Base-by-base conservation (phyloP, 2,888 invertebrate species). In the Ennomos fuscantarius region DNA sequence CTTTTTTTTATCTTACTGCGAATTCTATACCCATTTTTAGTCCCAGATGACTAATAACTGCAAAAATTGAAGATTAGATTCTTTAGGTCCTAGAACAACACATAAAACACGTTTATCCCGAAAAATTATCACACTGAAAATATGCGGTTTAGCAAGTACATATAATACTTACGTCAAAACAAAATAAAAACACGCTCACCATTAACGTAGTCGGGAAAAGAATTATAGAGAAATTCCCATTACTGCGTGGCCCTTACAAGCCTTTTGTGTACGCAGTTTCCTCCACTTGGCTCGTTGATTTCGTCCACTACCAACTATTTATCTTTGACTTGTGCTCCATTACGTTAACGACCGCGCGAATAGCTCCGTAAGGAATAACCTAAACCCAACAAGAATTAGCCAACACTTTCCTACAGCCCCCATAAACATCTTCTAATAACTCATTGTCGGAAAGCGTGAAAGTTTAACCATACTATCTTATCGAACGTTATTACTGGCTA, bases 271-370 rank as follows among this genome's bases (percentile, higher is more conserved):
- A 42, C 57, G 58, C 54, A 59, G 67, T 78, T 77, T 71, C 73
- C 72, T 77, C 75, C 76, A 76, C 76, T 78, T 81, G 74, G 74
- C 73, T 76, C 78, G 79, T 78, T 79, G 80, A 79, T 78, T 80
- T 78, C 79, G 76, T 78, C 79, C 79, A 78, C 77, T 71, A 69
- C 72, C 69, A 74, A 79, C 80, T 79, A 84, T 87, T 87, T 86
- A 84, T 87, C 86, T 86, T 74, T 70, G 76, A 78, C 74, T 76
- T 71, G 79, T 70, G 79, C 74, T 78, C 84, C 83, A 86, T 87
- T 88, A 84, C 81, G 78, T 79, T 87, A 87, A 87, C 86, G 86
- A 86, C 78, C 73, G 72, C 66, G 72, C 71, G 77, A 84, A 84
- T 84, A 83, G 83, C 82, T 85, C 81, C 81, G 76, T 75, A 80